phyloP scores from a whole-genome alignment of 1,140 invertebrate genomes.

The Bombus terrestris region DNA sequence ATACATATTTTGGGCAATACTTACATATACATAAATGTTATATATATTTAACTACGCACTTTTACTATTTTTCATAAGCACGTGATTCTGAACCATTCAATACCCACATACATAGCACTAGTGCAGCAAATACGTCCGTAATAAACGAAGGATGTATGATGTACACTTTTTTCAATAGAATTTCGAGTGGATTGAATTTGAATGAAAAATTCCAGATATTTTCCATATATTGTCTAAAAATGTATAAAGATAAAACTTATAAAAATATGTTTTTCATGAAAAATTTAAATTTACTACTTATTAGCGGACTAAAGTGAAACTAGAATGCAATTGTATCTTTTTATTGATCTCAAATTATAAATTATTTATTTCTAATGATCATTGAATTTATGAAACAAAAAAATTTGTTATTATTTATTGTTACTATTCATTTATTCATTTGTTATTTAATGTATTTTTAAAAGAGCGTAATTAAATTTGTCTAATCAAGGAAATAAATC shows the following conservation, averaged over 20 bases:
- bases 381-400: not conserved
- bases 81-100: slow-evolving; percentile 42
- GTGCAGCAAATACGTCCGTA: not conserved
- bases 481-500: not conserved
- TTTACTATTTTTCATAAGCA: slow-evolving; percentile 71
- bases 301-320: too few species aligned
- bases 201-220: not conserved
- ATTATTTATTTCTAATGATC: not conserved
- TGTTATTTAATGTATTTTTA: not conserved
- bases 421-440: not conserved
- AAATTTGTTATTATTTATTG: not conserved
- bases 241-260: not conserved
- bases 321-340: not conserved
- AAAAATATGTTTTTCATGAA: not conserved
- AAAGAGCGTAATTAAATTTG: not conserved
- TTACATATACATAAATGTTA: slow-evolving; percentile 66
- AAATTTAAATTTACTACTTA: not conserved
- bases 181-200: not conserved
- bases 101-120: not conserved
- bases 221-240: not conserved
- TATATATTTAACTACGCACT: slow-evolving; percentile 67
- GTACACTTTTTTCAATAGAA: not conserved
- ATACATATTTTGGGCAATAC: slow-evolving; percentile 71
- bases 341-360: not conserved
- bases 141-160: not conserved